Conservation (phyloP, 2,797 vertebrate species). For the Bucorvus abyssinicus region DNA sequence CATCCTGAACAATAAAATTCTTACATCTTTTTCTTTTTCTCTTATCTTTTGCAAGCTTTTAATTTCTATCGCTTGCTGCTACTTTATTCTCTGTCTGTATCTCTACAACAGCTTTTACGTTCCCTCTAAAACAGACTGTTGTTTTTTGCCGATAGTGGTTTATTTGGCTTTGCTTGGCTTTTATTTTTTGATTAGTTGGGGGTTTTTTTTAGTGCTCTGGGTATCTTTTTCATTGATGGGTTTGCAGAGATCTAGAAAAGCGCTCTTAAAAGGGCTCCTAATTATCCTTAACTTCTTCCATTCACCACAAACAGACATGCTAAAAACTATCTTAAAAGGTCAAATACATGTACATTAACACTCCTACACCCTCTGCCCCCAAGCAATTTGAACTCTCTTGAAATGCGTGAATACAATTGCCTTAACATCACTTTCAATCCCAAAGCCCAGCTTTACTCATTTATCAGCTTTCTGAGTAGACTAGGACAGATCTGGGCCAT, state of each 20-base stretch:
- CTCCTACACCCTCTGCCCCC: not conserved
- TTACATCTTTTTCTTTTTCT: not conserved
- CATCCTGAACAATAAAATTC: not conserved
- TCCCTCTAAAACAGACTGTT: not conserved
- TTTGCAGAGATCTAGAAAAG: not conserved
- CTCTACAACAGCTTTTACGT: not conserved
- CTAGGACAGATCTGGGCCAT: constrained; percentile 4
- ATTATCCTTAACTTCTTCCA: not conserved
- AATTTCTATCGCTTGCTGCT: not conserved
- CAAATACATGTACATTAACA: not conserved
- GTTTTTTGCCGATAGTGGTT: not conserved
- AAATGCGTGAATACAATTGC: not conserved
- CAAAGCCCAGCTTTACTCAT: not conserved
- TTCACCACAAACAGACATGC: not conserved
- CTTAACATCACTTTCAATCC: not conserved
- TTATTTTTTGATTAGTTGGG: not conserved
- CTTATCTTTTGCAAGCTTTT: not conserved
- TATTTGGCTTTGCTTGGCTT: not conserved
- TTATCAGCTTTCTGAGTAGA: not conserved
- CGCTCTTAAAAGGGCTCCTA: not conserved
- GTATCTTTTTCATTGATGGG: not conserved
- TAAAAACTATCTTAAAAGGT: not conserved
- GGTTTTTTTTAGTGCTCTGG: not conserved
- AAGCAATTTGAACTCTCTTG: not conserved
- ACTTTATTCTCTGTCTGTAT: not conserved